Percentiles rank a stretch among this genome's conserved stretches.
Evolutionary conservation across 2,113 vertebrate species (phyloP).

Genomic region (Archilochus colubris): DNA sequence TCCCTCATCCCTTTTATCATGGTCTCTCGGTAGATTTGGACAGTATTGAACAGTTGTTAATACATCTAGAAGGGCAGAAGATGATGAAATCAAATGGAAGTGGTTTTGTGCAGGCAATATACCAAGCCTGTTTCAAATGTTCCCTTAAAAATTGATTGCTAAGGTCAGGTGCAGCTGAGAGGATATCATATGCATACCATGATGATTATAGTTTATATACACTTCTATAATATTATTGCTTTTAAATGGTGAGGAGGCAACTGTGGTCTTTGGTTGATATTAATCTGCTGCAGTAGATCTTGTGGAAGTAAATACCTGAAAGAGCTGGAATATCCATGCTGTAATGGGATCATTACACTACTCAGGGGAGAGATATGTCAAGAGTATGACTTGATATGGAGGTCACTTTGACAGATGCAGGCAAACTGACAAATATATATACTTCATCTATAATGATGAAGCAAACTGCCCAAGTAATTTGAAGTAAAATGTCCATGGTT

Average conservation of each 20-base stretch:
- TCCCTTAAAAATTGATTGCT: not conserved
- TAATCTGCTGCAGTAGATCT: not conserved
- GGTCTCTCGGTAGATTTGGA: not conserved
- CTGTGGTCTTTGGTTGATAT: not conserved
- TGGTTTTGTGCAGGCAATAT: not conserved
- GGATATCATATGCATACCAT: not conserved
- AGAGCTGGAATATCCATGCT: not conserved
- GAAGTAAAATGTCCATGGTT: not conserved
- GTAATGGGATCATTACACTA: not conserved
- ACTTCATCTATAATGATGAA: not conserved
- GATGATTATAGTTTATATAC: not conserved
- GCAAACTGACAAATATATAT: not conserved
- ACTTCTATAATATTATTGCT: not conserved
- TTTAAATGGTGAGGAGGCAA: not conserved
- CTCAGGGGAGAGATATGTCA: not conserved
- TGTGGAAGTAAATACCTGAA: not conserved
- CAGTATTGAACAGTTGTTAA: not conserved
- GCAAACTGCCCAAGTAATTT: not conserved
- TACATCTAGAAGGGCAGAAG: not conserved
- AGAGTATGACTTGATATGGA: accelerated
- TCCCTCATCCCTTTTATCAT: not conserved
- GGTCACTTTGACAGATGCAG: not conserved
- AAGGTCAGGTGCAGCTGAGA: not conserved
- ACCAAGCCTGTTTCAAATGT: not conserved
- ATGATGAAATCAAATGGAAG: not conserved